These are phyloP conservation scores for Aplysia californica DNA, from an alignment of 1,140 invertebrate genomes.

Conservation along the genomic window DNA sequence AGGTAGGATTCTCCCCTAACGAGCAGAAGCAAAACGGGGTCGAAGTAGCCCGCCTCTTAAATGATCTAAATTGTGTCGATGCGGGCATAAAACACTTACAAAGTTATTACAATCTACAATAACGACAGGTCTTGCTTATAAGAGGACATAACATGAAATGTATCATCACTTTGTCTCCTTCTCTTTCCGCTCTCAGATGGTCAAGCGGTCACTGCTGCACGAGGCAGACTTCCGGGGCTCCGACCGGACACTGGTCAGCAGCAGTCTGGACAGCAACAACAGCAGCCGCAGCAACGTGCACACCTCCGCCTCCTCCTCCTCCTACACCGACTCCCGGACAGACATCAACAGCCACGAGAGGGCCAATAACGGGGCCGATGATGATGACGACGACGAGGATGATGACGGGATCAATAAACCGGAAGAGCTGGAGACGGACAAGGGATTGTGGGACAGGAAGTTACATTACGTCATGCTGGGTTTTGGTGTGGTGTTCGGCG, in stretches of 20 bases:
- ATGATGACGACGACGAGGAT: conserved; percentile 20
- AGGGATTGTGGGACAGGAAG: conserved; percentile 20
- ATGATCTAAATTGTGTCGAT: too few species aligned
- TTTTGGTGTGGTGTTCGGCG: conserved; percentile 17
- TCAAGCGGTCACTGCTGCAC: background rate
- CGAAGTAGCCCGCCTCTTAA: too few species aligned
- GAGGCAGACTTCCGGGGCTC: conserved; percentile 11
- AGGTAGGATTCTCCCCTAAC: too few species aligned
- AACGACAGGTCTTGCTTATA: too few species aligned
- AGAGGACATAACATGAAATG: too few species aligned
- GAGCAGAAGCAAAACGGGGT: too few species aligned
- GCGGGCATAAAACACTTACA: too few species aligned
- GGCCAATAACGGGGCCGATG: background rate
- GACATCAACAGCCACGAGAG: conserved; percentile 2
- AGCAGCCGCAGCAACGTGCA: conserved; percentile 20
- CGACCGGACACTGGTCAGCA: conserved; percentile 20
- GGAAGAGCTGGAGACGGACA: conserved; percentile 24
- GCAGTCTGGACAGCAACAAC: conserved; percentile 20
- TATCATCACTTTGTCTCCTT: too few species aligned
- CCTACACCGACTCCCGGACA: conserved; percentile 15
- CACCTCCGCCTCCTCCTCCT: conserved; percentile 15
- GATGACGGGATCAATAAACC: background rate
- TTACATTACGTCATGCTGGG: conserved; percentile 14
- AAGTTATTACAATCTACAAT: too few species aligned
- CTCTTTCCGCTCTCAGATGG: too few species aligned